Evolutionary conservation across 2,888 invertebrate genomes (phyloP), one percentile per base, ranked within the genome.

Genomic region (Drosophila fulvimacula): DNA sequence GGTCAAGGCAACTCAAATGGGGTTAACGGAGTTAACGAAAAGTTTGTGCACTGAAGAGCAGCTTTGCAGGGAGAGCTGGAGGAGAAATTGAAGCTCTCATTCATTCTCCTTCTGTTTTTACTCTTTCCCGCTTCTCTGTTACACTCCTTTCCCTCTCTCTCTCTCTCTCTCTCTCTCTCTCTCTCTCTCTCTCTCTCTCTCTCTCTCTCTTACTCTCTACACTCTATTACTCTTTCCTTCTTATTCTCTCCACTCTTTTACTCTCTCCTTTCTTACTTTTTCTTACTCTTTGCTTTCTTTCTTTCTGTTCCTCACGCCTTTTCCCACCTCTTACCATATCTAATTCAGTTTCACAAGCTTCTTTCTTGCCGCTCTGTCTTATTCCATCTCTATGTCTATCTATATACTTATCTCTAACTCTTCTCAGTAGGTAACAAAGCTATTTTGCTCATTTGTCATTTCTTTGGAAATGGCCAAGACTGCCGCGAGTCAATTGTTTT

Each of bases 1-100:
- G 68, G 74, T 68, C 74, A 75, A 68, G 62, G 69, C 46, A 41
- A 46, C n/a, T 6, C 17, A n/a, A 21, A 21, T 17, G 42, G 38
- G 17, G 7, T 19, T 13, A 15, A 4, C 2, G 3, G n/a, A 32
- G 44, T 3, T 27, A 2, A 7, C 5, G 11, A 34, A 24, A 11
- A 15, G 30, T 7, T 10, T 17, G 13, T 17, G 13, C 5, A 19
- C 13, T 38, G 0, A 7, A 38, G 13, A 15, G 13, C 9, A 30
- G 27, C 13, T 34, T 24, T 32, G n/a, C 9, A 3, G 13, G 2
- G 15, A 17, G 2, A 36, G n/a, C 11, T 24, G 5, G 5, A 38
- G 19, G 4, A 17, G 5, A 5, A 36, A 3, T 5, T 53, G 21
- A 13, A 19, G n/a, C n/a, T 27, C 46, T 10, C 2, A 10, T 5